These are phyloP conservation scores for Lerema accius DNA, from an alignment of 1,140 invertebrate genomes.

Conservation along the genomic window DNA sequence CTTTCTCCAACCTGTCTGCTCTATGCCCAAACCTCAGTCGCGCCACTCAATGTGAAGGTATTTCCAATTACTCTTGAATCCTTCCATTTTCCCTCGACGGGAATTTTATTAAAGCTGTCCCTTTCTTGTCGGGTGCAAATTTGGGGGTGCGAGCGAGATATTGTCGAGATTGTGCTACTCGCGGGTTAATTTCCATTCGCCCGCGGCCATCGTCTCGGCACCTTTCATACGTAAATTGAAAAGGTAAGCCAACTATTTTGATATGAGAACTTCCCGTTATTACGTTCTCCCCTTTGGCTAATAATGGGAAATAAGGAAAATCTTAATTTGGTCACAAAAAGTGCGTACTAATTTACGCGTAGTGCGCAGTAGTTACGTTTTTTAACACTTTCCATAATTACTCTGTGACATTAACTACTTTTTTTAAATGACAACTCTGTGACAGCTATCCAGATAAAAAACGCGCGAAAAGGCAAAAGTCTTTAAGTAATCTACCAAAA, in stretches of 20 bases:
- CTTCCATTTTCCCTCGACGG: slow-evolving; percentile 58
- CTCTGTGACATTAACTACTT: too few relatives aligned
- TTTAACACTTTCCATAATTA: too few relatives aligned
- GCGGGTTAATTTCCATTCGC: slow-evolving; percentile 57
- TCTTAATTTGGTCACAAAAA: too few relatives aligned
- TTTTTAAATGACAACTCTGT: too few relatives aligned
- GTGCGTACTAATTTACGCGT: too few relatives aligned
- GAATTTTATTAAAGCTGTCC: slow-evolving; percentile 57
- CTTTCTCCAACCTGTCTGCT: slow-evolving; percentile 29
- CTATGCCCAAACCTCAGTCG: slow-evolving; percentile 55
- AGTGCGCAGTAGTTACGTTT: too few relatives aligned
- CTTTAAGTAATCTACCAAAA: too few relatives aligned
- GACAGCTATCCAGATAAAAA: too few relatives aligned
- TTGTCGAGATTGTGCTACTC: slow-evolving; percentile 44
- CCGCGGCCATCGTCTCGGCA: slow-evolving; percentile 50
- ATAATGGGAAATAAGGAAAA: background rate
- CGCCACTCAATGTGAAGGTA: slow-evolving; percentile 59
- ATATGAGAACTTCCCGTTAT: slow-evolving; percentile 30
- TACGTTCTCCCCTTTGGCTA: background rate
- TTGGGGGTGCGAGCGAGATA: slow-evolving; percentile 40
- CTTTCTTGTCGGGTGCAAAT: slow-evolving; percentile 43
- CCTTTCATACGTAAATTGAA: slow-evolving; percentile 62
- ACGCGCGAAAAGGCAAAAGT: too few relatives aligned
- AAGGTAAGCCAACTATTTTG: slow-evolving; percentile 53
- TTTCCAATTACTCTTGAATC: slow-evolving; percentile 67